Evolutionary conservation across 2,113 vertebrate genomes (phyloP).

Genomic region (Gobio gobio): DNA sequence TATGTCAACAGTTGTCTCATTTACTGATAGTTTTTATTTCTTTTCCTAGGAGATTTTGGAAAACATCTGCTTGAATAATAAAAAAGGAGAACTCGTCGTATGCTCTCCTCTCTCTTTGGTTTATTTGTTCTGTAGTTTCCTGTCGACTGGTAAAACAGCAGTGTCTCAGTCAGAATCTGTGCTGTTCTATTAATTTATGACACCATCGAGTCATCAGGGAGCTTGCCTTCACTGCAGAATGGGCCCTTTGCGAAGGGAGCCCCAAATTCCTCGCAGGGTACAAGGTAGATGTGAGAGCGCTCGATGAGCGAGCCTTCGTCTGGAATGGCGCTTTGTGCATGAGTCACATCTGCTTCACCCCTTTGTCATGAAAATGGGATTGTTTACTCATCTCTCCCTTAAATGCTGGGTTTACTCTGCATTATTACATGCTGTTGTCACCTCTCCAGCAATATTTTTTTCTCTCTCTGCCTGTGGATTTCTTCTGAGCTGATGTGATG

Average conservation of each 20-base stretch:
- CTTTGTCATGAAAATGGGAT: constrained; percentile 42
- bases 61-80: not conserved
- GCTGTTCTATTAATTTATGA: constrained; percentile 39
- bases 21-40: not conserved
- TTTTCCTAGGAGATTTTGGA: not conserved
- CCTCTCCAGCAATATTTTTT: constrained; percentile 23
- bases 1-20: constrained; percentile 19
- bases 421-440: constrained; percentile 30
- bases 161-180: constrained; percentile 38
- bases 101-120: not conserved
- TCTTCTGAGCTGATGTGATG: constrained; percentile 22
- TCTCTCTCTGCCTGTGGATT: constrained; percentile 33
- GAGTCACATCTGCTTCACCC: constrained; percentile 29
- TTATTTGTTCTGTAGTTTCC: constrained; percentile 7
- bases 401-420: constrained; percentile 31
- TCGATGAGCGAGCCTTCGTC: not conserved
- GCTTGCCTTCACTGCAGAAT: constrained; percentile 28
- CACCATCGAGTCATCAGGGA: constrained; percentile 40
- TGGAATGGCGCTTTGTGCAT: not conserved
- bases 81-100: not conserved
- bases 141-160: constrained; percentile 33
- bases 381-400: constrained; percentile 33
- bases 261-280: constrained; percentile 6
- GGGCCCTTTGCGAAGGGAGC: not conserved
- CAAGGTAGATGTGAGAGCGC: not conserved